Conservation (phyloP, 2,797 vertebrate genomes). For the Hemitrygon akajei region DNA sequence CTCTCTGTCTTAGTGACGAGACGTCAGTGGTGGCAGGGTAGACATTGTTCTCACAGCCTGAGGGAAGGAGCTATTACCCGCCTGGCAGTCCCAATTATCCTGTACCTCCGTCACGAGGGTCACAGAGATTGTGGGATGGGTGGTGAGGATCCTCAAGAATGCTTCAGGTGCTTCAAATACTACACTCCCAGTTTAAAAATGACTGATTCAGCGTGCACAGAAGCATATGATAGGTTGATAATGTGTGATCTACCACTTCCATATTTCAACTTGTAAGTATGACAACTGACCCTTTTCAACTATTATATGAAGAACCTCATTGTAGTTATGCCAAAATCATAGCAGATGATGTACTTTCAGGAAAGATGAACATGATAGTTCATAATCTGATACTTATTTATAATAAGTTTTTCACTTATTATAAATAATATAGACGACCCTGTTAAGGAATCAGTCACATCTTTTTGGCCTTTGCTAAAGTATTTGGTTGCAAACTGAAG, state of each 20-base stretch:
- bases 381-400: background rate
- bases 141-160: too few species aligned
- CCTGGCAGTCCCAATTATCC: too few species aligned
- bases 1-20: too few species aligned
- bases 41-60: too few species aligned
- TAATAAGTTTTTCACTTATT: background rate
- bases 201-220: background rate
- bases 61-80: too few species aligned
- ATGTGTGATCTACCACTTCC: background rate
- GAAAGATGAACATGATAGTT: background rate
- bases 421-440: too few species aligned
- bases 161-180: too few species aligned
- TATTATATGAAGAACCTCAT: background rate
- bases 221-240: background rate
- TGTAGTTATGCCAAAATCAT: background rate
- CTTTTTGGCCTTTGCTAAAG: background rate
- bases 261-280: background rate
- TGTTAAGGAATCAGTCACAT: background rate
- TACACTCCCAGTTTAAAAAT: background rate
- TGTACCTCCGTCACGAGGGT: too few species aligned
- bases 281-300: background rate
- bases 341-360: background rate
- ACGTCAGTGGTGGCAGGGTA: too few species aligned
- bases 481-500: background rate
- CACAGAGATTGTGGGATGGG: too few species aligned